These are phyloP conservation scores for Notospermus geniculatus DNA, from an alignment of 1,140 invertebrate genomes.

Conservation along the genomic window DNA sequence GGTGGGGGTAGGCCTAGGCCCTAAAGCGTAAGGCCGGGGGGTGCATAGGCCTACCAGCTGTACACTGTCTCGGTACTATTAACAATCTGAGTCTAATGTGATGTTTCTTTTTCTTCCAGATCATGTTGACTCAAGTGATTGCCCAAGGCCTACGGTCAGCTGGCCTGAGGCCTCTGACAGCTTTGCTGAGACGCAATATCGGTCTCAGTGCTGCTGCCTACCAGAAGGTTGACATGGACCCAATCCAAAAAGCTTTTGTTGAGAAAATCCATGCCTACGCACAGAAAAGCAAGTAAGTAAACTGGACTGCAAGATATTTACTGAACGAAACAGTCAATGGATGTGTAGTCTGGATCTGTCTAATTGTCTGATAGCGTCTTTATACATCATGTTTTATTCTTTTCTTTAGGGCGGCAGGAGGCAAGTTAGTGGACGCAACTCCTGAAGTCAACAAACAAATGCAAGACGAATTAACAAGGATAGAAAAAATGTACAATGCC, in stretches of 20 bases:
- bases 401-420: slow-evolving; percentile 59
- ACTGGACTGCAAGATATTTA: background rate
- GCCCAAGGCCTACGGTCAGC: slow-evolving; percentile 10
- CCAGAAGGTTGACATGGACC: slow-evolving; percentile 71
- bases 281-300: slow-evolving; percentile 67
- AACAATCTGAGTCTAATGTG: too few species aligned
- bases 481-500: slow-evolving; percentile 75
- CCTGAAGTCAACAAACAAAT: slow-evolving; percentile 73
- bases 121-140: slow-evolving; percentile 5
- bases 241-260: slow-evolving; percentile 89
- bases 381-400: background rate
- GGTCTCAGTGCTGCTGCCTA: slow-evolving; percentile 35
- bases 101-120: background rate
- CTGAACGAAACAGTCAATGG: too few species aligned
- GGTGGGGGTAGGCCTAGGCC: too few species aligned
- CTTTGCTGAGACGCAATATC: slow-evolving; percentile 30
- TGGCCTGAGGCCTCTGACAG: slow-evolving; percentile 16
- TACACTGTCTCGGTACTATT: too few species aligned
- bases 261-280: slow-evolving; percentile 91
- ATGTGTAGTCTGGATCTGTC: too few species aligned
- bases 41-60: too few species aligned
- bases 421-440: slow-evolving; percentile 77
- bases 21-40: too few species aligned
- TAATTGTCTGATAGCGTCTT: too few species aligned
- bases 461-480: slow-evolving; percentile 74